Evolutionary conservation across 2,888 invertebrate genomes (phyloP).

Genomic region (Labia minor): DNA sequence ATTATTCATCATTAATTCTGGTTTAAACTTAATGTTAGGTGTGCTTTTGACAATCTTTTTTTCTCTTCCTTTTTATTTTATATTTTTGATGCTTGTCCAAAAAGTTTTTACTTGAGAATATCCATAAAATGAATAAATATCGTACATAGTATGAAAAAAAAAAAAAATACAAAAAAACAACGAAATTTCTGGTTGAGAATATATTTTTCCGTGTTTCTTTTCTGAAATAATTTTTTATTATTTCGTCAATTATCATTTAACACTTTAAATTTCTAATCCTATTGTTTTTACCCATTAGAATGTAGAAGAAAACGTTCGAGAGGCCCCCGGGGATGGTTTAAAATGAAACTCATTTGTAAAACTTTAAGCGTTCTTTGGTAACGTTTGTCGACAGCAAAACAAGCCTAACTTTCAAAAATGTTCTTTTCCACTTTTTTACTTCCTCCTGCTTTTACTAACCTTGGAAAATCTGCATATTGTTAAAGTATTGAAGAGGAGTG

Average conservation of each 20-base stretch:
- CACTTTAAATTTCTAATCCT: slow-evolving; percentile 8
- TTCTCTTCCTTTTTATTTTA: no score
- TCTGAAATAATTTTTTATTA: slow-evolving; percentile 15
- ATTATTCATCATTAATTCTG: no score
- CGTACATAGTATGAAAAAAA: no score
- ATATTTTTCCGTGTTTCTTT: no score
- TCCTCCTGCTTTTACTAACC: slow-evolving; percentile 15
- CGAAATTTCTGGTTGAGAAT: no score
- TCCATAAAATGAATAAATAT: no score
- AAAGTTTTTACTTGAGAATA: no score
- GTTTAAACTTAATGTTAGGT: no score
- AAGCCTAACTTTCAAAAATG: slow-evolving; percentile 15
- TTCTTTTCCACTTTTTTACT: slow-evolving; percentile 19
- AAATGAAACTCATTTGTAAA: slow-evolving; percentile 18
- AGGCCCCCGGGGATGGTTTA: not conserved
- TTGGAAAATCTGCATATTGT: slow-evolving; percentile 24
- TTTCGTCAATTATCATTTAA: not conserved
- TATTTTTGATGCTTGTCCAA: no score
- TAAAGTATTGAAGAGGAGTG: slow-evolving; percentile 25
- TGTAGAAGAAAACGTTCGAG: not conserved
- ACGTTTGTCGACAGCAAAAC: slow-evolving; percentile 14
- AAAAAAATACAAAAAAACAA: no score
- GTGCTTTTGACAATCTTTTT: no score
- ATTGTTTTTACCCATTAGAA: slow-evolving; percentile 14
- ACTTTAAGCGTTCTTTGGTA: slow-evolving; percentile 9